Evolutionary conservation across 1,140 invertebrate species (phyloP).

Genomic region (Triops cancriformis): DNA sequence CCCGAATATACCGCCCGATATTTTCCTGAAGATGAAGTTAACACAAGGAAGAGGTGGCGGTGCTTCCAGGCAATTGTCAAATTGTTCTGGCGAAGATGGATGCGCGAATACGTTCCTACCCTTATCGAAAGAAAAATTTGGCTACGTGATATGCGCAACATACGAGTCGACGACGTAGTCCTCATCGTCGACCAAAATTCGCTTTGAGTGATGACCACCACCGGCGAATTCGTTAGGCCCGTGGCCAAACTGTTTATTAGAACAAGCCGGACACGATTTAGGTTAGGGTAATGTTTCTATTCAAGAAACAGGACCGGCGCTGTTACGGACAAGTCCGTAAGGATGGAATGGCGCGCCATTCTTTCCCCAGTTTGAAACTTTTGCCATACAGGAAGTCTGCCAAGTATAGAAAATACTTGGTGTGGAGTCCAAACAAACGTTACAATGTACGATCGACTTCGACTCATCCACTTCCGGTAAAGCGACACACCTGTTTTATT

Average conservation of each 20-base stretch:
- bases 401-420: slow-evolving; percentile 71
- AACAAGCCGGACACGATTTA: slow-evolving; percentile 1
- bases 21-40: slow-evolving; percentile 16
- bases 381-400: slow-evolving; percentile 75
- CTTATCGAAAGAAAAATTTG: slow-evolving; percentile 25
- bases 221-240: slow-evolving; percentile 20
- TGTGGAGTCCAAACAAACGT: slow-evolving; percentile 77
- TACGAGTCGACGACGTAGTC: slow-evolving; percentile 24
- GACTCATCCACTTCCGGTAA: slow-evolving; percentile 60
- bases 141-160: slow-evolving; percentile 6
- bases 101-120: slow-evolving; percentile 24
- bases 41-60: slow-evolving; percentile 24
- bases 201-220: slow-evolving; percentile 18
- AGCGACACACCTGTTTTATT: no score
- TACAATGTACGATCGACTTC: slow-evolving; percentile 90
- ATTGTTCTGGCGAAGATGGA: slow-evolving; percentile 27
- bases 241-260: slow-evolving; percentile 23
- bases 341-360: slow-evolving; percentile 73
- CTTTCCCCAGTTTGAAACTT: slow-evolving; percentile 67
- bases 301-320: slow-evolving; percentile 19
- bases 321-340: no score
- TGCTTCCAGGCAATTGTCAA: slow-evolving; percentile 22
- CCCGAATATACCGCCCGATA: slow-evolving; percentile 21
- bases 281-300: neutral
- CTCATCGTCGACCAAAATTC: slow-evolving; percentile 21